Base-by-base conservation (phyloP, 2,888 invertebrate species). In the Podotricha telesiphe region DNA sequence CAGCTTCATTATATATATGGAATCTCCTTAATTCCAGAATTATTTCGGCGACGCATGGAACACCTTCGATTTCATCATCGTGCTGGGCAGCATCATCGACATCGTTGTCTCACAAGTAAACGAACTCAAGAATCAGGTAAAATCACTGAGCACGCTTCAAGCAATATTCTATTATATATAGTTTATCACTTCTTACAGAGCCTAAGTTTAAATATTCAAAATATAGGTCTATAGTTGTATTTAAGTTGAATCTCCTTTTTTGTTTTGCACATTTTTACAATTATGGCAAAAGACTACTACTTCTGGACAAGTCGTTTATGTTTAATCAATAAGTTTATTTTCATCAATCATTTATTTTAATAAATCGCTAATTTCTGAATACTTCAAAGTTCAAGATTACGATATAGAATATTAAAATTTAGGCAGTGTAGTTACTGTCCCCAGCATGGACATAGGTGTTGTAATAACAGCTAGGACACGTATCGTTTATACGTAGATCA, bases 11-110 rank as follows among this genome's bases (percentile, higher is more conserved):
- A n/a, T n/a, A n/a, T n/a, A n/a, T n/a, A n/a, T n/a, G n/a, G 22
- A 2, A 45, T 22, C 40, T 51, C 6, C 5, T 62, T 67, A 5
- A 50, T 64, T 79, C 1, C 92, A 98, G 98, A 99, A 99, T 89
- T 99, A 99, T 89, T 99, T 99, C 84, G 98, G 98, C 40, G 99
- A 99, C 88, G 98, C 98, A 19, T 99, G 99, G 99, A 99, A 99
- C 89, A 97, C 98, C 2, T 98, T 99, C 85, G 99, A 99, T 93
- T 99, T 99, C 88, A 97, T 99, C 82, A 98, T 99, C 82, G 99
- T 99, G 5, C 93, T 99, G 74, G 99, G 99, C 81, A 98, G 98
- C 91, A 98, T 99, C 87, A 98, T 99, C 79, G 99, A 99, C 89
- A 99, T 99, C 82, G 98, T 99, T 47, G 98, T 98, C 85, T 98